phyloP scores from a whole-genome alignment of 2,797 vertebrate genomes.

The Paratrypauchen microcephalus region DNA sequence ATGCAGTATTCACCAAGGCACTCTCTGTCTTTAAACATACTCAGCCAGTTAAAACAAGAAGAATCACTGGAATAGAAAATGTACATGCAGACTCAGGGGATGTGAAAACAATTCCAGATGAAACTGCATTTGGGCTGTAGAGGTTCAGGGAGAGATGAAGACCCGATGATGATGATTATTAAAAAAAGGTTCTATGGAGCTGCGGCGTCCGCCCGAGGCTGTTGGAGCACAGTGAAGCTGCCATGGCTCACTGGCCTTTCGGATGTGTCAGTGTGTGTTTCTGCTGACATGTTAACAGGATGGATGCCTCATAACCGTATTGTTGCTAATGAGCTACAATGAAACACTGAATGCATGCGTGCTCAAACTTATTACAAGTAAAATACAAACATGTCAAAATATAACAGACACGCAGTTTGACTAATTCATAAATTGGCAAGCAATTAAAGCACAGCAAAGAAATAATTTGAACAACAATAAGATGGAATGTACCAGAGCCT shows the following conservation, averaged over 20 bases:
- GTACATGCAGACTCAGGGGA: conserved; percentile 58
- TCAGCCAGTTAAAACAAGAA: conserved; percentile 73
- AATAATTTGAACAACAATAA: conserved; percentile 41
- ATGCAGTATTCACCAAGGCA: conserved; percentile 73
- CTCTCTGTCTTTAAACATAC: conserved; percentile 70
- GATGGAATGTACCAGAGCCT: conserved; percentile 56
- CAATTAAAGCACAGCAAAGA: conserved; percentile 52
- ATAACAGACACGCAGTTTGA: conserved; percentile 43
- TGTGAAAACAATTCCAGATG: conserved; percentile 61
- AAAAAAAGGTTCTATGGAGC: conserved; percentile 71
- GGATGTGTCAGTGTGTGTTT: conserved; percentile 32
- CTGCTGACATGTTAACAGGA: conserved; percentile 41
- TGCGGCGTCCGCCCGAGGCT: conserved; percentile 58
- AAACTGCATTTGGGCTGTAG: conserved; percentile 55
- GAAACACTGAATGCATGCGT: conserved; percentile 50
- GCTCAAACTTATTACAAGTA: conserved; percentile 55
- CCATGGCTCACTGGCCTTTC: conserved; percentile 29
- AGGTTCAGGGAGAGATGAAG: conserved; percentile 57
- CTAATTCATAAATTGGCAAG: conserved; percentile 59
- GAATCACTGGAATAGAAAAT: conserved; percentile 66
- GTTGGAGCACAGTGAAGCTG: conserved; percentile 43
- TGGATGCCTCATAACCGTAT: conserved; percentile 45
- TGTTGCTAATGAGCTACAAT: conserved; percentile 48
- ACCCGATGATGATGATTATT: conserved; percentile 72
- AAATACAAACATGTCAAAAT: conserved; percentile 61